Percentiles rank a stretch among this genome's conserved stretches.
Conservation (phyloP, 2,797 vertebrate species). For the Naso thynnoides region DNA sequence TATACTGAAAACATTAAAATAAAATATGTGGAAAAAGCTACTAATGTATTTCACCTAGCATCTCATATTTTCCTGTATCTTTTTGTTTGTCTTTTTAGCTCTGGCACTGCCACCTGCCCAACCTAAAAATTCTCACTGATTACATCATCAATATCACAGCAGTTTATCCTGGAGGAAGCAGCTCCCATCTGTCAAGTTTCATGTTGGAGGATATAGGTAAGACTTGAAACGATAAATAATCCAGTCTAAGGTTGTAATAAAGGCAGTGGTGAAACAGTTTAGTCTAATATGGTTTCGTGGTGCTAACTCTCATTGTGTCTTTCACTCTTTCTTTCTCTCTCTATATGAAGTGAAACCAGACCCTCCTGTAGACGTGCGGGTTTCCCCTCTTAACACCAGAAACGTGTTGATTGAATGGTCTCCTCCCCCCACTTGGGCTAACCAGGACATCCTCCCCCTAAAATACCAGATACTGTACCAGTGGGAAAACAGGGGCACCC, state of each 20-base stretch:
- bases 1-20: neutral
- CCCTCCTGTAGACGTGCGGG: conserved; percentile 76
- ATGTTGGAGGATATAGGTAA: conserved; percentile 85
- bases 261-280: neutral
- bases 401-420: conserved; percentile 77
- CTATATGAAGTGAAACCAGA: conserved; percentile 83
- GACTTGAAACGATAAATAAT: neutral
- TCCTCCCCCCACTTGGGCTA: conserved; percentile 79
- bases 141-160: conserved; percentile 85
- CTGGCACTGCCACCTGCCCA: conserved; percentile 74
- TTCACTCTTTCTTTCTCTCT: conserved; percentile 1
- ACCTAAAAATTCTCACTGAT: conserved; percentile 75
- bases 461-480: conserved; percentile 82
- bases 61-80: neutral
- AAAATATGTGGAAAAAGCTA: neutral
- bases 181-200: conserved; percentile 69
- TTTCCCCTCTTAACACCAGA: conserved; percentile 47
- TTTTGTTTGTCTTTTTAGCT: conserved; percentile 44
- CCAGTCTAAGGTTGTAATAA: neutral
- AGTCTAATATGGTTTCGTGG: neutral
- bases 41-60: neutral
- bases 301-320: neutral
- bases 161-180: conserved; percentile 65
- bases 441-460: conserved; percentile 77
- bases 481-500: conserved; percentile 56